Percentiles rank a stretch among this genome's conserved stretches.
Evolutionary conservation across 2,888 invertebrate species (phyloP).

Genomic region (Nomada ferruginata): DNA sequence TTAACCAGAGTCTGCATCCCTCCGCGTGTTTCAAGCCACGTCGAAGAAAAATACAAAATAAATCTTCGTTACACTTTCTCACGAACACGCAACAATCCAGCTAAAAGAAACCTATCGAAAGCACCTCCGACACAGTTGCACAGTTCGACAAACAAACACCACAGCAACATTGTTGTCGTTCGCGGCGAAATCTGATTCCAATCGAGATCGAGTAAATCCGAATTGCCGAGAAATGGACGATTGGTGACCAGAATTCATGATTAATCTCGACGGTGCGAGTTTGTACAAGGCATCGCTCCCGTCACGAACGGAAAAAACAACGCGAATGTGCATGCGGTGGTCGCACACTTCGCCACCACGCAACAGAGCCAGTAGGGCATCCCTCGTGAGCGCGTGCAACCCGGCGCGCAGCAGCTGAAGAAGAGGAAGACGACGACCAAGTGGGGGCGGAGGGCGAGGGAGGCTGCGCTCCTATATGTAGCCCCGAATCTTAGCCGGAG

Average conservation of each 20-base stretch:
- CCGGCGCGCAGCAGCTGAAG: constrained; percentile 65
- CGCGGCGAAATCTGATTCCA: no score
- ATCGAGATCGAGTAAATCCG: no score
- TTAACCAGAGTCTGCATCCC: constrained; percentile 3
- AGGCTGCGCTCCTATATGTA: constrained; percentile 83
- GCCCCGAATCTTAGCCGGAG: constrained; percentile 81
- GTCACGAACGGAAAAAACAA: constrained; percentile 28
- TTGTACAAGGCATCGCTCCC: background rate
- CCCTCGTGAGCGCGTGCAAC: constrained; percentile 69
- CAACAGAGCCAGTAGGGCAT: constrained; percentile 60
- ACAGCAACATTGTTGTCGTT: background rate
- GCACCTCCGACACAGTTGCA: no score
- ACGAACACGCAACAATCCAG: background rate
- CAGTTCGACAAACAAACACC: no score
- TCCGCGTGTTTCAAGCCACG: constrained; percentile 30
- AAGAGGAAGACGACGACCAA: constrained; percentile 65
- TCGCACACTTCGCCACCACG: constrained; percentile 63
- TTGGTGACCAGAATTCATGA: background rate
- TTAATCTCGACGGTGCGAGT: background rate
- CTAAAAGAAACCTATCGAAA: background rate
- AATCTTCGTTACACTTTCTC: constrained; percentile 14
- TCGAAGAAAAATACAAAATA: constrained; percentile 42
- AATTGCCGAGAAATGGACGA: background rate
- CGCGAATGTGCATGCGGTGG: constrained; percentile 50
- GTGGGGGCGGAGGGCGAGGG: constrained; percentile 75